Evolutionary conservation across 2,797 vertebrate genomes (phyloP).

Genomic region (Peromyscus attwateri): DNA sequence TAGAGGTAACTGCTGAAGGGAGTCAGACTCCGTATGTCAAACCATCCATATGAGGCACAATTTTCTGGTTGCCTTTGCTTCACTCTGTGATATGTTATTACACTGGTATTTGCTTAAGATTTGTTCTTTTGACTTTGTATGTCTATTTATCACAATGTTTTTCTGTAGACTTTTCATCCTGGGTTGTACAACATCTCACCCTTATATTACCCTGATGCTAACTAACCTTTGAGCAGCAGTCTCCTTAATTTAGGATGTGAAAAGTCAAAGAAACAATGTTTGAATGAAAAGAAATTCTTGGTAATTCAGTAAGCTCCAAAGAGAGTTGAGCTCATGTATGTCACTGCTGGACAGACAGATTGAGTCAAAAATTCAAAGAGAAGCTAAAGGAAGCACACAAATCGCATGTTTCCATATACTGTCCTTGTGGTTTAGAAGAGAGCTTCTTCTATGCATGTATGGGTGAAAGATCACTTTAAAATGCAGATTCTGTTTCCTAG

Average conservation of each 20-base stretch:
- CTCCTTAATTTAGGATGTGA: not conserved
- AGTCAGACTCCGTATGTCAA: not conserved
- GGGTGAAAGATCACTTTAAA: not conserved
- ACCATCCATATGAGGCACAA: not conserved
- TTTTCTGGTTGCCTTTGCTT: not conserved
- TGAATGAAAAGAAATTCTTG: not conserved
- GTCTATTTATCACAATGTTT: not conserved
- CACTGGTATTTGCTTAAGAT: not conserved
- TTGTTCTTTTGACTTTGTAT: not conserved
- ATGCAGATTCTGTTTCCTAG: not conserved
- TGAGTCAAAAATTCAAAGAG: not conserved
- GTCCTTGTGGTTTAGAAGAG: not conserved
- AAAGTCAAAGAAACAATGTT: not conserved
- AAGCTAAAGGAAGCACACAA: not conserved
- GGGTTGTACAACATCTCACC: not conserved
- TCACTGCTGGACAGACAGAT: not conserved
- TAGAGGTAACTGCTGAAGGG: not conserved
- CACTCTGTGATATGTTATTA: not conserved
- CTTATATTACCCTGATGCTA: not conserved
- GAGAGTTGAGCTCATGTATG: not conserved
- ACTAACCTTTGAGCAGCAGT: not conserved
- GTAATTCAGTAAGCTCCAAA: not conserved
- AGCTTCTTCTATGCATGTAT: not conserved
- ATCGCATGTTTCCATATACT: not conserved
- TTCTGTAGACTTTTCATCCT: not conserved